Percentiles rank a stretch among this genome's conserved stretches.
Conservation (phyloP, 2,113 vertebrate species). For the Larimichthys polyactis region DNA sequence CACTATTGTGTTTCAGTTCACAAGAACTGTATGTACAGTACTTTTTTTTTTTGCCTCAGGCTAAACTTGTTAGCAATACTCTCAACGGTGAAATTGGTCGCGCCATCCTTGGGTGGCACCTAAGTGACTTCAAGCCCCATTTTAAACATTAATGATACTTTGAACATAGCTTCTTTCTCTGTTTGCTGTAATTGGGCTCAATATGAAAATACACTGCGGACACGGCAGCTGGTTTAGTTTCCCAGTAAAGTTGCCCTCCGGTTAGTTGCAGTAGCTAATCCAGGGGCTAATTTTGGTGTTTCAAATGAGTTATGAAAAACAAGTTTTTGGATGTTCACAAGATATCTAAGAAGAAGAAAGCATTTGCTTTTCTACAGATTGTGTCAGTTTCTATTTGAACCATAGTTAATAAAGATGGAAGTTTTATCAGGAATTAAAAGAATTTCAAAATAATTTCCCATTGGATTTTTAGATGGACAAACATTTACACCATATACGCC, state of each 20-base stretch:
- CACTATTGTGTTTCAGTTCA: background rate
- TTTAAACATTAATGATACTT: background rate
- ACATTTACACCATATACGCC: background rate
- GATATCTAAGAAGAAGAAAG: too few species aligned
- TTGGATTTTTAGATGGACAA: background rate
- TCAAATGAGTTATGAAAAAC: background rate
- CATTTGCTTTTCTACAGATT: background rate
- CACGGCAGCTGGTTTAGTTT: background rate
- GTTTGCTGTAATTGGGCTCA: background rate
- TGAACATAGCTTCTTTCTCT: background rate
- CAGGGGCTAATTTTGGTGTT: background rate
- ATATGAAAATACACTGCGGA: background rate
- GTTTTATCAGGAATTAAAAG: background rate
- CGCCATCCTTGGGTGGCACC: background rate
- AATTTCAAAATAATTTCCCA: background rate
- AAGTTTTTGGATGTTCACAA: background rate
- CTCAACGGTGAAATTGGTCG: background rate
- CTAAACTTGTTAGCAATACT: slow-evolving; percentile 2
- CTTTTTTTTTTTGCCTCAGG: background rate
- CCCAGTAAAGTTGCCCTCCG: background rate
- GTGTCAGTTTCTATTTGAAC: background rate
- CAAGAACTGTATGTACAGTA: background rate
- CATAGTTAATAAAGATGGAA: background rate
- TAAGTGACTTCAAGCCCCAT: background rate
- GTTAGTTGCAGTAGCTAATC: background rate